Percentiles rank a stretch among this genome's conserved stretches.
phyloP scores from a whole-genome alignment of 2,888 invertebrate genomes.

The Sesia bembeciformis region DNA sequence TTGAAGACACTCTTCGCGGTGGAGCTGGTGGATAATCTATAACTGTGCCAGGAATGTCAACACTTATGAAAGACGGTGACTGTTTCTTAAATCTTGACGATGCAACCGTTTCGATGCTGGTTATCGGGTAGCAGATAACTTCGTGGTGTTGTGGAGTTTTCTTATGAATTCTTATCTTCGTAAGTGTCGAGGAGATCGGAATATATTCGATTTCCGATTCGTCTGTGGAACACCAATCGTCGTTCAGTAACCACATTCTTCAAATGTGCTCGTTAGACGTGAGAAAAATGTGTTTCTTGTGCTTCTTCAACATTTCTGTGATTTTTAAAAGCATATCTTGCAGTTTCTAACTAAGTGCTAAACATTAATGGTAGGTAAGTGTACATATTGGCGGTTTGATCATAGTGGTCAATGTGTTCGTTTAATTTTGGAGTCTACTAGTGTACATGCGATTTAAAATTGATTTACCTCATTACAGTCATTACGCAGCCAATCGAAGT shows the following conservation, averaged over 20 bases:
- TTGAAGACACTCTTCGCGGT: slow-evolving; percentile 84
- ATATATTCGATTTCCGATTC: slow-evolving; percentile 86
- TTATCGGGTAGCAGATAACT: slow-evolving; percentile 77
- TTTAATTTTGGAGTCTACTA: slow-evolving; percentile 67
- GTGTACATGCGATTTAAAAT: slow-evolving; percentile 36
- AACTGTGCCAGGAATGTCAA: slow-evolving; percentile 35
- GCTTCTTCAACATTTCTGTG: slow-evolving; percentile 45
- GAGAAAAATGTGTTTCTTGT: slow-evolving; percentile 52
- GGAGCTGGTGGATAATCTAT: slow-evolving; percentile 78
- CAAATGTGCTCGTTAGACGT: slow-evolving; percentile 40
- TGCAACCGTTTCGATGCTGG: slow-evolving; percentile 42
- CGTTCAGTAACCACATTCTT: slow-evolving; percentile 33
- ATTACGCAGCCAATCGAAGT: slow-evolving; percentile 29
- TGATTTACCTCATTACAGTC: slow-evolving; percentile 36
- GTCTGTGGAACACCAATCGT: slow-evolving; percentile 77
- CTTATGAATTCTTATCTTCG: slow-evolving; percentile 85
- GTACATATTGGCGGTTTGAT: slow-evolving; percentile 2
- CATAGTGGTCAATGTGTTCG: slow-evolving; percentile 27
- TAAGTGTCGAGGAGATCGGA: slow-evolving; percentile 86
- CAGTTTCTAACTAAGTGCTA: slow-evolving; percentile 33
- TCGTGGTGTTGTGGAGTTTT: slow-evolving; percentile 68
- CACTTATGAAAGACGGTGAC: slow-evolving; percentile 70
- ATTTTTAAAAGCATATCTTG: slow-evolving; percentile 35
- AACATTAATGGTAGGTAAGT: slow-evolving; percentile 23
- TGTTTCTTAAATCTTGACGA: slow-evolving; percentile 72